These are phyloP conservation scores for Danio rerio DNA, from an alignment of 2,113 vertebrate genomes.

Conservation along the genomic window GRCz12tu NC_133196.1:31478001-31478500, in stretches of 20 bases:
- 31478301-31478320: constrained; percentile 15
- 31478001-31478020: too few relatives aligned
- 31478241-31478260: neutral
- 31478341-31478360: neutral
- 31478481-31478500: constrained; percentile 21
- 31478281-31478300: constrained; percentile 8
- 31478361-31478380: neutral
- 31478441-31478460: constrained; percentile 15
- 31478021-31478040: too few relatives aligned
- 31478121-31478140: neutral
- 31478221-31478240: neutral
- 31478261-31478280: constrained; percentile 7
- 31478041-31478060: too few relatives aligned
- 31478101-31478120: neutral
- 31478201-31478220: neutral
- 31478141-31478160: neutral
- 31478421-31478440: constrained; percentile 1
- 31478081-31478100: too few relatives aligned
- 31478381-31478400: neutral
- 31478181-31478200: neutral
- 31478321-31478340: neutral
- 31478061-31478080: too few relatives aligned
- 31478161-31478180: neutral
- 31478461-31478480: constrained; percentile 17
- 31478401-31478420: constrained; percentile 23